Evolutionary conservation across 2,797 vertebrate species (phyloP).

Genomic region (Vultur gryphus): DNA sequence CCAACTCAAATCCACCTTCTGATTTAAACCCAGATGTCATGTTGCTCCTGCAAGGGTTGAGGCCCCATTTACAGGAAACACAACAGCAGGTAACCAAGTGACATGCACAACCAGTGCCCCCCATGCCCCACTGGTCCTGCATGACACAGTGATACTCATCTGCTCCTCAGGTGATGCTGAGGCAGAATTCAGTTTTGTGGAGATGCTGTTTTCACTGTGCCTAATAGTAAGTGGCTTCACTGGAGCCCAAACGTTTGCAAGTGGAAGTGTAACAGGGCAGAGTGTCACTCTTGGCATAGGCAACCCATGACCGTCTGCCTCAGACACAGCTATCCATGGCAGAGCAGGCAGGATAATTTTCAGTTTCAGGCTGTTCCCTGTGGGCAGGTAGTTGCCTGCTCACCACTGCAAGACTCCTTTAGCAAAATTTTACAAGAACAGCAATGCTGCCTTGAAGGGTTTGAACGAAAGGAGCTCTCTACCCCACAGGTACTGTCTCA

Average conservation of each 20-base stretch:
- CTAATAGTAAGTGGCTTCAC: neutral
- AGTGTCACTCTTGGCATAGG: neutral
- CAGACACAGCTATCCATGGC: accelerated
- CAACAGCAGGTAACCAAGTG: too few species aligned
- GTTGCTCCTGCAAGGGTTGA: accelerated
- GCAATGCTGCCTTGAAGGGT: neutral
- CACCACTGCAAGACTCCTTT: too few species aligned
- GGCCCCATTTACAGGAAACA: too few species aligned
- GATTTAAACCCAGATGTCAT: neutral
- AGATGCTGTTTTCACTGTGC: neutral
- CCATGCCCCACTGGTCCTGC: accelerated
- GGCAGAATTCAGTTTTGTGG: neutral
- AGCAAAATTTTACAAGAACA: neutral
- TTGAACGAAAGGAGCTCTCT: neutral
- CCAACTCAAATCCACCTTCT: too few species aligned
- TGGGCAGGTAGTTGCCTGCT: neutral
- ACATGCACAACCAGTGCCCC: too few species aligned
- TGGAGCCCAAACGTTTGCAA: neutral
- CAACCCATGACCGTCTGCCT: neutral
- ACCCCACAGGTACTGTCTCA: too few species aligned
- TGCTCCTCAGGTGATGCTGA: neutral
- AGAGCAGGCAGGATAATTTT: neutral
- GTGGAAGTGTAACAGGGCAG: neutral
- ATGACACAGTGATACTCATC: accelerated
- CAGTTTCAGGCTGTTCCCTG: neutral